Conservation (phyloP, 2,888 invertebrate species). For the Rotaria macrura region DNA sequence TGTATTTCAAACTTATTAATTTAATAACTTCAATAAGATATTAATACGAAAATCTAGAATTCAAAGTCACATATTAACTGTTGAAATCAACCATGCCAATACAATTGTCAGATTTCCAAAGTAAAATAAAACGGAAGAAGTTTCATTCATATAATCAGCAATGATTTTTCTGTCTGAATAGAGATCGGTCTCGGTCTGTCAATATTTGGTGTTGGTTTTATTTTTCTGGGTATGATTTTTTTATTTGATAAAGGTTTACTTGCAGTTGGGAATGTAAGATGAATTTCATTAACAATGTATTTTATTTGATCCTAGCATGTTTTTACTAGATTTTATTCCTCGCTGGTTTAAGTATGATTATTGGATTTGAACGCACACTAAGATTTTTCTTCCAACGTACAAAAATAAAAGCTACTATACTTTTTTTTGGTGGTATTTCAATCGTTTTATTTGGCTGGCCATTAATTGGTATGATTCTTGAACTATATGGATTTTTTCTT, state of each 20-base stretch:
- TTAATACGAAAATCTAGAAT: not conserved
- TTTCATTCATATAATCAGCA: not conserved
- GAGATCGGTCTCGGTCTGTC: conserved; percentile 91
- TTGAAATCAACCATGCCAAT: not conserved
- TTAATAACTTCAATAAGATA: not conserved
- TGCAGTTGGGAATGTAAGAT: conserved; percentile 88
- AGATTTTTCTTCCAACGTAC: conserved; percentile 94
- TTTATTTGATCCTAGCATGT: not conserved
- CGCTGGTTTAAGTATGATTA: conserved; percentile 82
- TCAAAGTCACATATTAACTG: not conserved
- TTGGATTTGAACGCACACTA: conserved; percentile 84
- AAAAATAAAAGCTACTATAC: conserved; percentile 75
- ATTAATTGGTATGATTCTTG: conserved; percentile 84
- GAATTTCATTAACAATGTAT: not conserved
- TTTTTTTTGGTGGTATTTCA: conserved; percentile 84
- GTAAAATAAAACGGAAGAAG: not conserved
- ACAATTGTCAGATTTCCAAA: conserved; percentile 30
- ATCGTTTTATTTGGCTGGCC: conserved; percentile 90
- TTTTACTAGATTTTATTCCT: conserved; percentile 77
- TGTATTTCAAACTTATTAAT: not conserved
- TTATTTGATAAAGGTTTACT: conserved; percentile 90
- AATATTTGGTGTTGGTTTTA: conserved; percentile 84
- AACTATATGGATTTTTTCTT: conserved; percentile 74
- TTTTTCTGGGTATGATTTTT: conserved; percentile 80
- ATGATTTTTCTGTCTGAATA: conserved; percentile 36